Percentiles rank a stretch among this genome's conserved stretches.
Conservation (phyloP, 2,113 vertebrate genomes). For the Xenus cinereus region DNA sequence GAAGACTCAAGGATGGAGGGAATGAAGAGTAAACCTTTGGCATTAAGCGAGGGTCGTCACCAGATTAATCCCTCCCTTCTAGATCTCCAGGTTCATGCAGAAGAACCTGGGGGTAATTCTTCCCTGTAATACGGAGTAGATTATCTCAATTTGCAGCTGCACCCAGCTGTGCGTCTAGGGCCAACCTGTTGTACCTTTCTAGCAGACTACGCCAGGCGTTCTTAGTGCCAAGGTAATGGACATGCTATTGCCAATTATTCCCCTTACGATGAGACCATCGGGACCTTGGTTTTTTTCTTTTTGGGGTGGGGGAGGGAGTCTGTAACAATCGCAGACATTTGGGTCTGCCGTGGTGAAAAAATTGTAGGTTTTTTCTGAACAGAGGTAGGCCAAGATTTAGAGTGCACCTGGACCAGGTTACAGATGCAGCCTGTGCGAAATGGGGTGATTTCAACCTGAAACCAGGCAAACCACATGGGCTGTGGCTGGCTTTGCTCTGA, state of each 20-base stretch:
- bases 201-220: neutral
- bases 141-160: neutral
- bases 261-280: neutral
- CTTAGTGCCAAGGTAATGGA: neutral
- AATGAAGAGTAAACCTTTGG: neutral
- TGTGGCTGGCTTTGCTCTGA: neutral
- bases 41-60: neutral
- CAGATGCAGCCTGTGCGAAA: neutral
- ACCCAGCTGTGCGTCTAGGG: neutral
- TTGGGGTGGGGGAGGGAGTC: too few relatives aligned
- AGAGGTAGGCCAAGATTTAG: neutral
- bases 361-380: fast-evolving
- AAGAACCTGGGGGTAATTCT: neutral
- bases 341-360: neutral
- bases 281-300: too few relatives aligned
- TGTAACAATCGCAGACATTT: neutral
- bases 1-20: neutral
- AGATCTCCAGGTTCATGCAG: neutral
- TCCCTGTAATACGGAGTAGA: neutral
- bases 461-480: neutral
- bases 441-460: neutral
- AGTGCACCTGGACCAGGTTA: neutral
- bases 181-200: neutral
- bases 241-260: neutral
- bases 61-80: neutral